Base-by-base conservation (phyloP, 1,140 invertebrate species). In the Leptopilina clavipes region DNA sequence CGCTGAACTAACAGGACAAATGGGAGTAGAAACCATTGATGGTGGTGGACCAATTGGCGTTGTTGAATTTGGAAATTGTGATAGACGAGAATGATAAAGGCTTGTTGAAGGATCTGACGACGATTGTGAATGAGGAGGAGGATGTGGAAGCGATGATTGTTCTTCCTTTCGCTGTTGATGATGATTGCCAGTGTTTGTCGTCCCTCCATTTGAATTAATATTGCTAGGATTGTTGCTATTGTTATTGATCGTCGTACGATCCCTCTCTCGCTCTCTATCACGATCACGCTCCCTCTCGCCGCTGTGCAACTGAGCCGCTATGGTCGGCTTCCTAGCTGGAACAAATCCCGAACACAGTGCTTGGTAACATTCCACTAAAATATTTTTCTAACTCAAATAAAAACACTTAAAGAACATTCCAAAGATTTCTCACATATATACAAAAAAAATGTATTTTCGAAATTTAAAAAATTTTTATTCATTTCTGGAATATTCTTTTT, bases 251-350 rank as follows among this genome's bases (percentile, higher is more conserved):
- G 48, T 78, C 59, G 65, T 75, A 19, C 91, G 76, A 43, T 80
- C 81, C 76, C 87, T 87, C 17, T 84, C 74, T 59, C 89, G 88
- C 75, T 91, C 85, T 19, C 88, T 79, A 31, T 88, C 83, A 76
- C 88, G 87, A 59, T 90, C 81, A 40, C 90, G 80, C 76, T 92
- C 91, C 81, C 91, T 85, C 78, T 92, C 91, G 79, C 86, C 86
- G 79, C 86, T 86, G 79, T 92, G 91, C 80, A 91, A 88, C 77
- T 92, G 91, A 85, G 83, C 79, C 84, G 86, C 86, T 89, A 89
- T 88, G 85, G 89, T 86, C 88, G 89, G 87, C 90, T 91, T 91
- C 90, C 90, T 91, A 90, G 89, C 90, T 91, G 87, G 82, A 91
- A 91, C 90, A 91, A 91, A 91, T 85, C 82, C 83, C 85, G 85